phyloP scores from a whole-genome alignment of 1,140 invertebrate species.

The Megalopta genalis region DNA sequence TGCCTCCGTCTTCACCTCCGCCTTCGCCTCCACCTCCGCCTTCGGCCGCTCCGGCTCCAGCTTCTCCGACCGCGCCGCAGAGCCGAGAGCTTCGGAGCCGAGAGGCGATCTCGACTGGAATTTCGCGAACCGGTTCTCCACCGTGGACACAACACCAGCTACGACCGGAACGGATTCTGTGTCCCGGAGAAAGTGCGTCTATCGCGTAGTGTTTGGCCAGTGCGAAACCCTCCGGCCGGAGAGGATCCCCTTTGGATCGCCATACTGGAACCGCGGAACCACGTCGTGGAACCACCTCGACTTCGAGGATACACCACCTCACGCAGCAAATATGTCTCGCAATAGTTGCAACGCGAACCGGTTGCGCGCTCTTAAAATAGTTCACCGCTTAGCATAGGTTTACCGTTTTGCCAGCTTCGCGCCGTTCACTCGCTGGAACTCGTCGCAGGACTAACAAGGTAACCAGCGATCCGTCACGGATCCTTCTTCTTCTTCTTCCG shows the following conservation, averaged over 20 bases:
- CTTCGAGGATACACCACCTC: constrained; percentile 39
- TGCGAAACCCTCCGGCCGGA: no score
- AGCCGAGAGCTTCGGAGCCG: no score
- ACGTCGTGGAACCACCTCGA: no score
- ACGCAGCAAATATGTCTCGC: constrained; percentile 68
- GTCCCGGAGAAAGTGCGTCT: constrained; percentile 15
- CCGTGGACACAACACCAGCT: constrained; percentile 10
- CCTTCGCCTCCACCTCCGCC: neutral
- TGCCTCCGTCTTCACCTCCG: neutral
- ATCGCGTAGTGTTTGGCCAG: neutral
- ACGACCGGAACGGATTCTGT: neutral
- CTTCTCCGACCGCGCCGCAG: no score
- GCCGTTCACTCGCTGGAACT: constrained; percentile 43
- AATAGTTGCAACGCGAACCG: constrained; percentile 73
- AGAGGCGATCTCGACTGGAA: neutral
- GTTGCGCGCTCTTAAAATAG: constrained; percentile 78
- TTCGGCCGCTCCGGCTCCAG: neutral
- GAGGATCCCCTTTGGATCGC: no score
- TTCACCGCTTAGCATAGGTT: constrained; percentile 73
- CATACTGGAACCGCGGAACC: no score
- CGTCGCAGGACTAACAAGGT: constrained; percentile 49
- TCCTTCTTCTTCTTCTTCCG: neutral
- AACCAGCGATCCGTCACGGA: constrained; percentile 42
- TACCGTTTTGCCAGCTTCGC: constrained; percentile 48
- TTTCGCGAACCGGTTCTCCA: constrained; percentile 27